Evolutionary conservation across 2,797 vertebrate genomes (phyloP).

Genomic region (Sebastes paucispinis): DNA sequence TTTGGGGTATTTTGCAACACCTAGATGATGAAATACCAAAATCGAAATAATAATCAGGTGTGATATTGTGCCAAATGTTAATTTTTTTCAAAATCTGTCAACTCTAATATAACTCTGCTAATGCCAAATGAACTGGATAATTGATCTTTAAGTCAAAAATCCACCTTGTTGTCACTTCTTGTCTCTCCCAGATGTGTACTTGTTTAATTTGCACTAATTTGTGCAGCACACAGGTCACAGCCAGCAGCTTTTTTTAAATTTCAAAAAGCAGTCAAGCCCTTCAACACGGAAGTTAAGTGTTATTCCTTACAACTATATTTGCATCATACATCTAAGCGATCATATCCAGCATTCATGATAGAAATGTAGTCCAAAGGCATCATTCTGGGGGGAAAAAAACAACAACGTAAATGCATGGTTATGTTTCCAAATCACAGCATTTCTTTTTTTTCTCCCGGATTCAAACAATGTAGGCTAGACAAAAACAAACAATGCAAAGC

Average conservation of each 20-base stretch:
- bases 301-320: conserved; percentile 35
- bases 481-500: conserved; percentile 77
- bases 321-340: conserved; percentile 22
- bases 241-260: conserved; percentile 11
- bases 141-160: conserved; percentile 13
- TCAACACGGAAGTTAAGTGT: conserved; percentile 8
- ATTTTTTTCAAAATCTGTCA: not conserved
- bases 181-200: not conserved
- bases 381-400: conserved; percentile 6
- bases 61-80: not conserved
- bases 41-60: not conserved
- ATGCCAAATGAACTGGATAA: conserved; percentile 11
- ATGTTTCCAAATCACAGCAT: conserved; percentile 55
- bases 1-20: not conserved
- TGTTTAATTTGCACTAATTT: conserved; percentile 7
- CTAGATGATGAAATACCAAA: not conserved
- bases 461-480: conserved; percentile 61
- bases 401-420: conserved; percentile 32
- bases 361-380: conserved; percentile 34
- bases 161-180: not conserved
- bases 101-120: too few species aligned
- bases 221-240: not conserved
- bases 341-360: conserved; percentile 16
- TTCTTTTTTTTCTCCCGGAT: conserved; percentile 43
- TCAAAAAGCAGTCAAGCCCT: conserved; percentile 6